Base-by-base conservation (phyloP, 2,797 vertebrate species). In the Botia almorhae region DNA sequence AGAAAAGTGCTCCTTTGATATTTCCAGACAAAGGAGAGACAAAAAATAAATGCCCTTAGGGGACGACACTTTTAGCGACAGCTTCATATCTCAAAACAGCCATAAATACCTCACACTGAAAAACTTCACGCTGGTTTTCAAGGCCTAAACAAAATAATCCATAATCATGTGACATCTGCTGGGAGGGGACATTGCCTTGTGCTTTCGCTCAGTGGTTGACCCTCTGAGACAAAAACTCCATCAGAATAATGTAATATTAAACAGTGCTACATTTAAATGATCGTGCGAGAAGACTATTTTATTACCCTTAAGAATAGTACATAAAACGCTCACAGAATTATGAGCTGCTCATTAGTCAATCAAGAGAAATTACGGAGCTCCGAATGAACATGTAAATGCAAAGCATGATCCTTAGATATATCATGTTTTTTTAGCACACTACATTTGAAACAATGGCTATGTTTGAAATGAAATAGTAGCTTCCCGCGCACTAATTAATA, bases 281-380 rank as follows among this genome's bases (percentile, higher is more conserved):
- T 50, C 70, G 73, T 80, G 50, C 78, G 65, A 17, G 63, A 23
- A 0, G 61, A 46, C 69, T 19, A 51, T 74, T 73, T 74, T 74
- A 74, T 80, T 80, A 58, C 78, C 70, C 70, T 60, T 80, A 67
- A 80, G 78, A 58, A 65, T 12, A 68, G 36, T 36, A 60, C 67
- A 74, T 68, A 58, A n/a, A 73, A 73, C 50, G 65, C 69, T 64
- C 48, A 56, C 50, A 19, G 78, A 67, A 80, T 80, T 48, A 67
- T 67, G 60, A 71, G 71, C 23, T n/a, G 77, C 77, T 43, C 68
- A 72, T 79, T 64, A 72, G 26, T 67, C 46, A 7, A 72, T 56
- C 60, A 73, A 61, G 69, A 55, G 16, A 23, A 23, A 67, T 67
- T 10, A 53, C n/a, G 53, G 26, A 48, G 29, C 29, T 80, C 48